A percentile compares a stretch with the other conserved stretches of the same genome.
phyloP scores from a whole-genome alignment of 2,113 vertebrate species.

The Hirundichthys speculiger region DNA sequence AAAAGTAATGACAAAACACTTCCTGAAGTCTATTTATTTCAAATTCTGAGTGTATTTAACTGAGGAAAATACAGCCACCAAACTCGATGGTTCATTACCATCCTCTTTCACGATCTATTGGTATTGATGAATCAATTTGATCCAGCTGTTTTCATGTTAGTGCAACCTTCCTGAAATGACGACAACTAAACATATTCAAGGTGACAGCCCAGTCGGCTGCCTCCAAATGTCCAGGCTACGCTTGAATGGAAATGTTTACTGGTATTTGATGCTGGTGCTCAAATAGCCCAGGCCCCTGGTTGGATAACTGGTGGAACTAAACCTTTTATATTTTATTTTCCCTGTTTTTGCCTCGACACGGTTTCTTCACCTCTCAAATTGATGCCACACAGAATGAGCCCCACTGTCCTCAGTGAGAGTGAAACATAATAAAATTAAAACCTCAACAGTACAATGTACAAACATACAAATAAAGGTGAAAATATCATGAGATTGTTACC shows the following conservation, averaged over 20 bases:
- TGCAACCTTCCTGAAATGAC: conserved; percentile 52
- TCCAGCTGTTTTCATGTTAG: conserved; percentile 62
- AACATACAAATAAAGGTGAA: not conserved
- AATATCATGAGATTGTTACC: too few species aligned
- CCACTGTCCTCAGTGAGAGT: not conserved
- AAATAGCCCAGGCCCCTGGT: conserved; percentile 53
- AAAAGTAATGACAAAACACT: too few species aligned
- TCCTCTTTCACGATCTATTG: conserved; percentile 37
- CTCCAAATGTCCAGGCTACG: conserved; percentile 45
- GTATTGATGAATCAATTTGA: conserved; percentile 63
- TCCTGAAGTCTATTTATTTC: too few species aligned
- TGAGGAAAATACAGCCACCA: conserved; percentile 11
- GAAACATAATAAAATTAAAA: not conserved
- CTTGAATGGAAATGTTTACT: conserved; percentile 60
- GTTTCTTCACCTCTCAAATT: conserved; percentile 2
- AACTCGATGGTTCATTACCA: conserved; percentile 26
- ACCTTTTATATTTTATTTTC: conserved; percentile 20
- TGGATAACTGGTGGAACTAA: conserved; percentile 68
- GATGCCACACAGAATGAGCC: conserved; percentile 29
- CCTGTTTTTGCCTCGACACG: conserved; percentile 24
- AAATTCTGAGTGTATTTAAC: too few species aligned
- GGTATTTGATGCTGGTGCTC: conserved; percentile 63
- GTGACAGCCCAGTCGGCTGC: conserved; percentile 71
- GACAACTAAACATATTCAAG: conserved; percentile 79
- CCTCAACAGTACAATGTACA: not conserved